A percentile compares a stretch with the other conserved stretches of the same genome.
Conservation (phyloP, 2,888 invertebrate species). For the Nomada flava region DNA sequence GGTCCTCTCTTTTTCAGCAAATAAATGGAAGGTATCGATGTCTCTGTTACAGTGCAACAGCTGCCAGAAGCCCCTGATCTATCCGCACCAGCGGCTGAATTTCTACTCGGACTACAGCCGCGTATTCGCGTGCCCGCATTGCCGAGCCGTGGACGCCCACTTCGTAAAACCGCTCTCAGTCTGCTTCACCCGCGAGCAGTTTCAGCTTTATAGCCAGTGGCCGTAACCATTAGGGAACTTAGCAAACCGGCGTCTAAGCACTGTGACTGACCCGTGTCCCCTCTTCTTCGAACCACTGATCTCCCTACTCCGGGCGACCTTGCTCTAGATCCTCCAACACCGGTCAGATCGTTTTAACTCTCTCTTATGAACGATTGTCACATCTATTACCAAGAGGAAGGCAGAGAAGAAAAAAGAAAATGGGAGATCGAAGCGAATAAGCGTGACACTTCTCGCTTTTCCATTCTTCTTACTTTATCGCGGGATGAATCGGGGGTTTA, state of each 20-base stretch:
- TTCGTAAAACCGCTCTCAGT: constrained; percentile 96
- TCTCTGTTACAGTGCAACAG: constrained; percentile 92
- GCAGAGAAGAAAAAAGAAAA: background rate
- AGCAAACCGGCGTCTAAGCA: constrained; percentile 76
- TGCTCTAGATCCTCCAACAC: constrained; percentile 68
- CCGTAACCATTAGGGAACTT: constrained; percentile 89
- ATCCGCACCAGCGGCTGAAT: constrained; percentile 94
- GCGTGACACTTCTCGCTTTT: background rate
- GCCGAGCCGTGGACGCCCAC: constrained; percentile 95
- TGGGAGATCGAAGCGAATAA: background rate
- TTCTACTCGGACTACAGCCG: constrained; percentile 98
- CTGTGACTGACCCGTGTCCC: constrained; percentile 70
- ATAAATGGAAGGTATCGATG: background rate
- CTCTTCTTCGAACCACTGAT: constrained; percentile 79
- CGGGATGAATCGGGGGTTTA: background rate
- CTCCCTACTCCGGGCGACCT: constrained; percentile 77
- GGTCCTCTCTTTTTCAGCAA: no score
- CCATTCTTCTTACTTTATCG: background rate
- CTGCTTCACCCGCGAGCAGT: constrained; percentile 92
- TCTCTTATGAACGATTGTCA: constrained; percentile 34
- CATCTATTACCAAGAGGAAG: constrained; percentile 6
- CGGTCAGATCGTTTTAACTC: constrained; percentile 47
- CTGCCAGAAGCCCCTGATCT: constrained; percentile 95
- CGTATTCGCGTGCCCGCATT: constrained; percentile 95
- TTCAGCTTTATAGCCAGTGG: constrained; percentile 90